Evolutionary conservation across 1,140 invertebrate species (phyloP).

Genomic region (Hydropsyche tenuis): DNA sequence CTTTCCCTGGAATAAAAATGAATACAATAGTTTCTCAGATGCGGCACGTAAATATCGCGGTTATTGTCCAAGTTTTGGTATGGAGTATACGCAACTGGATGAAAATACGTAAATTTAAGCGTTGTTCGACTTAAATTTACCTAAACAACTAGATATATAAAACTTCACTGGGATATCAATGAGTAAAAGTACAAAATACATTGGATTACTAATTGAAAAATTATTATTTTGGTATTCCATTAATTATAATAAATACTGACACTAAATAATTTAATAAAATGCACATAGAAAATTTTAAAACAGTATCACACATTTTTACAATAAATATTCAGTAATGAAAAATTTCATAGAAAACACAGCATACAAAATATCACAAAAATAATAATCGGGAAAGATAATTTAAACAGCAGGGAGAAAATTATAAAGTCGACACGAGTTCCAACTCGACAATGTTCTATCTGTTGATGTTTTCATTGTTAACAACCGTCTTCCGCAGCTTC

Average conservation of each 20-base stretch:
- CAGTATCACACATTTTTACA: conserved; percentile 33
- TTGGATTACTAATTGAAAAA: background rate
- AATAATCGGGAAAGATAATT: conserved; percentile 16
- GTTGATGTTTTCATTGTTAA: conserved; percentile 44
- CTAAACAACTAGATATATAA: background rate
- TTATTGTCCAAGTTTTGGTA: conserved; percentile 18
- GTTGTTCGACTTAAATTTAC: background rate
- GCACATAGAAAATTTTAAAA: conserved; percentile 26
- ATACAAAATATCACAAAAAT: conserved; percentile 31
- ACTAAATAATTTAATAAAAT: conserved; percentile 24
- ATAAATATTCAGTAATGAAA: conserved; percentile 11
- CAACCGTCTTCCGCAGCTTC: conserved; percentile 56
- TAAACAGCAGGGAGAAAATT: background rate
- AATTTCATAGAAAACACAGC: conserved; percentile 32
- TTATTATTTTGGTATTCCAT: background rate
- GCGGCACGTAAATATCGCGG: conserved; percentile 8
- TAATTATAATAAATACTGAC: background rate
- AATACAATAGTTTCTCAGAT: too few species aligned
- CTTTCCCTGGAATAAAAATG: too few species aligned
- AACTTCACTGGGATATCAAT: conserved; percentile 1
- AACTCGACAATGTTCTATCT: conserved; percentile 25
- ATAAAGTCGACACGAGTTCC: background rate
- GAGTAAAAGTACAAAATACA: background rate
- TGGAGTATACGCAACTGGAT: background rate
- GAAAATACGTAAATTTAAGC: background rate